These are phyloP conservation scores for Cistogaster globosa DNA, from an alignment of 2,888 invertebrate genomes.

Conservation along the genomic window DNA sequence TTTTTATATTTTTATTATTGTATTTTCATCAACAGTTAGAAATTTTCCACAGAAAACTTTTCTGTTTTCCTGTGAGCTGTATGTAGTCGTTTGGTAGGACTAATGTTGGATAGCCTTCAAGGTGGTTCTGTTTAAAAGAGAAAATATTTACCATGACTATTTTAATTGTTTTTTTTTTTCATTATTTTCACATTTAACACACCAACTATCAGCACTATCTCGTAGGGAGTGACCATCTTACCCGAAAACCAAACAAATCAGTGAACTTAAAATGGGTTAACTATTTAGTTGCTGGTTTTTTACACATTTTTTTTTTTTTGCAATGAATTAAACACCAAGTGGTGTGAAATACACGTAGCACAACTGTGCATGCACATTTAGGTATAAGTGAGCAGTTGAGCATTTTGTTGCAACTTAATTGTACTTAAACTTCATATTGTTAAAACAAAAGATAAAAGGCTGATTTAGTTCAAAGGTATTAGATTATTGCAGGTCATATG, in stretches of 20 bases:
- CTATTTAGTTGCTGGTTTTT: conserved; percentile 32
- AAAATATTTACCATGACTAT: conserved; percentile 52
- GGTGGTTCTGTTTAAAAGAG: conserved; percentile 52
- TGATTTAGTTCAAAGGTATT: conserved; percentile 26
- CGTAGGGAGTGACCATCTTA: conserved; percentile 4
- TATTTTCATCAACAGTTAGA: conserved; percentile 15
- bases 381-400: not conserved
- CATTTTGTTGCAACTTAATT: conserved; percentile 3
- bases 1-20: not conserved
- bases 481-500: conserved; percentile 39
- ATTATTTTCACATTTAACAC: conserved; percentile 3
- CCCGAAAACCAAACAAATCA: conserved; percentile 20
- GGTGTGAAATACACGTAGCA: conserved; percentile 58
- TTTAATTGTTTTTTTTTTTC: conserved; percentile 4
- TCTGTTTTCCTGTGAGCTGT: conserved; percentile 8
- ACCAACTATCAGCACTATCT: not conserved
- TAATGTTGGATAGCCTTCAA: not conserved
- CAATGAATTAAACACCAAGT: conserved; percentile 60
- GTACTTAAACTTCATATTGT: not conserved
- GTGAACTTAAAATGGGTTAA: conserved; percentile 63
- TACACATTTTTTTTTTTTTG: conserved; percentile 2
- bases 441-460: not conserved
- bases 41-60: not conserved
- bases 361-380: not conserved
- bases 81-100: conserved; percentile 17